Percentiles rank a stretch among this genome's conserved stretches.
Conservation (phyloP, 2,888 invertebrate genomes). For the Argynnis bischoffii region DNA sequence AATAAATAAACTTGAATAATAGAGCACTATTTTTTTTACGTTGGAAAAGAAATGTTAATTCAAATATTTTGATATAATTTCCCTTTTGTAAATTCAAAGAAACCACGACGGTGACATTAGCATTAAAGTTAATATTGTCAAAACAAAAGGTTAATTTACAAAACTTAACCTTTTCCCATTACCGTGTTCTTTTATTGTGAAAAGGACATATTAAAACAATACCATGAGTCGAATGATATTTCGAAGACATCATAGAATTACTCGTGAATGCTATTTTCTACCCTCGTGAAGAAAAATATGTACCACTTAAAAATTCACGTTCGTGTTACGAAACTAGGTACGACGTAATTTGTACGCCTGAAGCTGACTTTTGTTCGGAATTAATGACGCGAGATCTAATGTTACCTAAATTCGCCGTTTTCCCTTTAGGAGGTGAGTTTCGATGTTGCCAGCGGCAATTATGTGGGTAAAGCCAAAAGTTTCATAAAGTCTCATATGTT, state of each 20-base stretch:
- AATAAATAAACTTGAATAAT: too few relatives aligned
- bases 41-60: too few relatives aligned
- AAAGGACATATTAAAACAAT: constrained; percentile 1
- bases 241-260: constrained; percentile 11
- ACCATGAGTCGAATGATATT: background rate
- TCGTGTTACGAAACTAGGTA: constrained; percentile 61
- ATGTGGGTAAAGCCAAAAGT: constrained; percentile 4
- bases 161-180: too few relatives aligned
- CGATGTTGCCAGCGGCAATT: constrained; percentile 15
- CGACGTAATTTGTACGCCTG: constrained; percentile 65
- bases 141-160: too few relatives aligned
- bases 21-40: too few relatives aligned
- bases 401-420: constrained; percentile 38
- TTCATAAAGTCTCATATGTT: constrained; percentile 8
- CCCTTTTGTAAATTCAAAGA: too few relatives aligned
- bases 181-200: background rate
- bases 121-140: too few relatives aligned
- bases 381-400: constrained; percentile 60
- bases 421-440: constrained; percentile 22
- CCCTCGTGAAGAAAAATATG: constrained; percentile 45
- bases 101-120: too few relatives aligned
- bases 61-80: too few relatives aligned
- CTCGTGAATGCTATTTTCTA: constrained; percentile 15
- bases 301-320: constrained; percentile 55
- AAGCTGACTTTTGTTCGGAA: constrained; percentile 58